Evolutionary conservation across 2,888 invertebrate species (phyloP).

Genomic region (Liopterus haemorrhoidalis): DNA sequence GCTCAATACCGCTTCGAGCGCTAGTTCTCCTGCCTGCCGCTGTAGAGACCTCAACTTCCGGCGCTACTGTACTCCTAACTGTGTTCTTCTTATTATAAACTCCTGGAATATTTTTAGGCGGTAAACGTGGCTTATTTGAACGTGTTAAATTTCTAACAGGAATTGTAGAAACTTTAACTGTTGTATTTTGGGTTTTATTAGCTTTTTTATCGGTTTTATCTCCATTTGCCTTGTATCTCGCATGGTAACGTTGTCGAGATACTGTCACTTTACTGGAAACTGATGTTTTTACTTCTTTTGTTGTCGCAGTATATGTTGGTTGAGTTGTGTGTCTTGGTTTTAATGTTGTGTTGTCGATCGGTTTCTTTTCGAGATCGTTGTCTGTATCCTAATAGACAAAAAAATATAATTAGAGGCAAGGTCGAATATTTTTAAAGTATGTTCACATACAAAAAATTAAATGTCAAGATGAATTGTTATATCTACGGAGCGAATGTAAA

Average conservation of each 20-base stretch:
- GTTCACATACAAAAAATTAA: no score
- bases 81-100: constrained; percentile 37
- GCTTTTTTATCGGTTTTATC: constrained; percentile 2
- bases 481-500: no score
- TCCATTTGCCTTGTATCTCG: constrained; percentile 33
- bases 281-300: constrained; percentile 29
- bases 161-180: constrained; percentile 19
- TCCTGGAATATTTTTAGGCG: constrained; percentile 34
- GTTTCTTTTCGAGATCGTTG: constrained; percentile 10
- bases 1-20: constrained; percentile 10
- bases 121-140: constrained; percentile 14
- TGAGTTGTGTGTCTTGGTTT: constrained; percentile 5
- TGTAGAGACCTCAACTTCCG: constrained; percentile 11
- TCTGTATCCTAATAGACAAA: constrained; percentile 14
- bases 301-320: constrained; percentile 23
- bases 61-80: constrained; percentile 22
- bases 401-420: no score
- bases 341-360: constrained; percentile 4
- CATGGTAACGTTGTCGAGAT: constrained; percentile 39
- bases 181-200: constrained; percentile 15
- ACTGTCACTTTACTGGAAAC: constrained; percentile 30
- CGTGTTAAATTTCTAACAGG: constrained; percentile 21
- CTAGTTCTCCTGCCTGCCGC: not conserved
- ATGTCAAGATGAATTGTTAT: no score
- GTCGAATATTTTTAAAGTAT: no score